Percentiles rank a stretch among this genome's conserved stretches.
Conservation (phyloP, 1,140 invertebrate genomes). For the Lepidurus couesii region DNA sequence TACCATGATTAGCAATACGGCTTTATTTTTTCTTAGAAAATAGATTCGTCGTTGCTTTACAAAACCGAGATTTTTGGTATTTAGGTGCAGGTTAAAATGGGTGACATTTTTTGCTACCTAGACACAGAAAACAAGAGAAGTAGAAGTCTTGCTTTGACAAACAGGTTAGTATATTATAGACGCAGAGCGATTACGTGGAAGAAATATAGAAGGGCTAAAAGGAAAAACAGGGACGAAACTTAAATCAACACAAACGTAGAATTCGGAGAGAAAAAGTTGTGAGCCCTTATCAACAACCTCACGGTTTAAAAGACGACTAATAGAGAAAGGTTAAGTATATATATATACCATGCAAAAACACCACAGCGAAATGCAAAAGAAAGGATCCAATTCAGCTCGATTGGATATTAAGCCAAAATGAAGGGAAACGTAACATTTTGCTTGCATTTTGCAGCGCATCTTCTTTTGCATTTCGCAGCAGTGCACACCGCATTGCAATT, state of each 20-base stretch:
- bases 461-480: no score
- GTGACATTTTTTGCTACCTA: neutral
- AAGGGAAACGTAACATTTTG: no score
- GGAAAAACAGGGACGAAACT: neutral
- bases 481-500: no score
- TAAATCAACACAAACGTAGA: neutral
- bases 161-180: neutral
- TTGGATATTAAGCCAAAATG: no score
- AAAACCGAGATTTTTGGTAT: constrained; percentile 22
- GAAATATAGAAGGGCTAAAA: neutral
- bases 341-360: neutral
- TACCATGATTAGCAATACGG: neutral
- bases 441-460: no score
- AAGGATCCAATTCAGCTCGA: no score
- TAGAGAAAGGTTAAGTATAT: neutral
- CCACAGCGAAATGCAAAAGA: neutral
- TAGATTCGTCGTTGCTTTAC: constrained; percentile 22
- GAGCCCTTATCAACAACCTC: neutral
- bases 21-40: constrained; percentile 20
- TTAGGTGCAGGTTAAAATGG: neutral
- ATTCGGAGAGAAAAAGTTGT: no score
- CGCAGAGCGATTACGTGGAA: neutral
- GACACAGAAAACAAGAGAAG: neutral
- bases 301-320: neutral
- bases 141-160: neutral